Evolutionary conservation across 2,888 invertebrate species (phyloP), one percentile per base, ranked within the genome.

Genomic region (Ochropleura plecta): DNA sequence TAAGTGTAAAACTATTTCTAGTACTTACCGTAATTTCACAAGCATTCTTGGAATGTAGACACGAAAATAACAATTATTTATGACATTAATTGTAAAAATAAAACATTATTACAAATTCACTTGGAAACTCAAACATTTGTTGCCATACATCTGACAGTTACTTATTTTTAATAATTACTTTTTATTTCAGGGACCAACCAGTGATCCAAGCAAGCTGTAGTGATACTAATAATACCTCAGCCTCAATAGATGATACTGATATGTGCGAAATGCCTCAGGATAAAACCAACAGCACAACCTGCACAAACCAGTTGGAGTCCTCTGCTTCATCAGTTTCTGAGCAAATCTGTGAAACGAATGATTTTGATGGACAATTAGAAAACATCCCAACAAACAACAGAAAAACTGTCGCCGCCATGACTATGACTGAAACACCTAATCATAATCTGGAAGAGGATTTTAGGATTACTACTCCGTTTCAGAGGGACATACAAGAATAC

Each of bases 401-500:
- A 46, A 75, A 46, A 62, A 71, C 73, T 76, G 91, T 87, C 53
- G 90, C 91, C 10, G 88, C 88, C 46, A 93, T 92, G 92, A 93
- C 94, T 48, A 93, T 92, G 92, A 93, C 94, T 46, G 93, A 94
- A 16, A 59, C 72, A 40, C 72, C 89, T 10, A 72, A 67, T 66
- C 16, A 44, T 66, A 51, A 48, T 59, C 71, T 82, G 18, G 89
- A 91, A 67, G 87, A 89, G 68, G 53, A 79, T 40, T 78, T 60
- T 68, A 88, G 83, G 72, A 72, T 86, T 14, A 44, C 83, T 18
- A 90, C 90, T 79, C 89, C 90, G 14, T 92, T 94, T 71, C 91
- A 93, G 20, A 91, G 88, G 65, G 91, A 95, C 69, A 82, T 95
- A 71, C 91, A 93, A 79, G 94, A 95, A 62, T 94, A 92, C 89